These are phyloP conservation scores for Propithecus perrieri DNA, from an alignment of 2,797 vertebrate species.

Conservation along the genomic window DNA sequence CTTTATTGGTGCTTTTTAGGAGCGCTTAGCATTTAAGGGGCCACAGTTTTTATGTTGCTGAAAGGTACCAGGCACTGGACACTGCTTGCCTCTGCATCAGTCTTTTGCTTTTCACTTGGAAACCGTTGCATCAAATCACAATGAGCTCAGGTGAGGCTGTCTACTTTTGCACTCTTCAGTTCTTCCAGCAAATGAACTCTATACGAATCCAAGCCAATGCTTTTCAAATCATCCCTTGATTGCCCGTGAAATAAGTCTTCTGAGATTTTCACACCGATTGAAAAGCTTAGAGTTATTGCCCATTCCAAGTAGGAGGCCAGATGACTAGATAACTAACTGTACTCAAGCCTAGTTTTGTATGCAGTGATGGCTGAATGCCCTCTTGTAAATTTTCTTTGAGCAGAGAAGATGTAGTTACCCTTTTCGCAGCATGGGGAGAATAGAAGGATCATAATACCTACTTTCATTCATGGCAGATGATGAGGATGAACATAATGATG, in stretches of 20 bases:
- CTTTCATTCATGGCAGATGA: neutral
- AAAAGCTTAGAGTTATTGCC: neutral
- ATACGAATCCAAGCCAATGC: neutral
- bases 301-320: neutral
- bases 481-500: neutral
- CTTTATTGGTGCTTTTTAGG: neutral
- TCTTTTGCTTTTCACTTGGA: neutral
- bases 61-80: neutral
- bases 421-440: neutral
- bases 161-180: neutral
- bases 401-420: neutral
- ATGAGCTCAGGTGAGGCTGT: neutral
- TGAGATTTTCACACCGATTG: neutral
- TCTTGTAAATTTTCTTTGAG: slow-evolving; percentile 22
- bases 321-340: neutral
- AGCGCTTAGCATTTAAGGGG: neutral
- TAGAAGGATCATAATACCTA: neutral
- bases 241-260: slow-evolving; percentile 24
- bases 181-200: neutral
- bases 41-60: neutral
- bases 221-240: slow-evolving; percentile 37
- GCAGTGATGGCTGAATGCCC: neutral
- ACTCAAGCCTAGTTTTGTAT: neutral
- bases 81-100: neutral
- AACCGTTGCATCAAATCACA: neutral